Base-by-base conservation (phyloP, 1,140 invertebrate genomes). In the Dinoponera quadriceps region DNA sequence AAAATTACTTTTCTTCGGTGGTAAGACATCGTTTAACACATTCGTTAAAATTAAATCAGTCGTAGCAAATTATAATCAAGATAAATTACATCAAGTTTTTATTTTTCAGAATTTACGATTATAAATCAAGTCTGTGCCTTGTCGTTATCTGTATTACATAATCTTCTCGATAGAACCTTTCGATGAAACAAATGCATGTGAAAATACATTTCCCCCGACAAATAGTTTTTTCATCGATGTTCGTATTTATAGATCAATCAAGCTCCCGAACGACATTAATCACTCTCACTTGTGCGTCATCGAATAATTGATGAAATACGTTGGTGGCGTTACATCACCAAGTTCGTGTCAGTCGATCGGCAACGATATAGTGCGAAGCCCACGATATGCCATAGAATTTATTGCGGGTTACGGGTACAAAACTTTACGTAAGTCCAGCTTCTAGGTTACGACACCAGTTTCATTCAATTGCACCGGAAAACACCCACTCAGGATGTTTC, bases 371-470 rank as follows among this genome's bases (percentile, higher is more conserved):
- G 13, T n/a, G 33, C 20, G 14, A 80, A 80, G n/a, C 20, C 25
- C 3, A 20, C 18, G 18, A 51, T 75, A 25, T 63, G 59, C n/a
- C 9, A 16, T 7, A 69, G 33, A 69, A 69, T 13, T 55, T 44
- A 22, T 68, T 44, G 16, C 16, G 18, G 33, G 38, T 44, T n/a
- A n/a, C n/a, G n/a, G 68, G 22, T 44, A 44, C 13, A 78, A 68
- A 57, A 68, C 51, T 80, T 69, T 80, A 57, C 18, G 22, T 69
- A 80, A 80, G 22, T 69, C 63, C 51, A 55, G 33, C 18, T 44
- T 33, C 20, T 33, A 55, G 11, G 22, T 80, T 80, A 80, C 51
- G 63, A 29, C 33, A 69, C 27, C 14, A 33, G 63, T 80, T 18
- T 57, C 33, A 48, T 80, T 77, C 49, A 66, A 66, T 66, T 44